Evolutionary conservation across 2,797 vertebrate genomes (phyloP).

Genomic region (Pteronotus mesoamericanus): DNA sequence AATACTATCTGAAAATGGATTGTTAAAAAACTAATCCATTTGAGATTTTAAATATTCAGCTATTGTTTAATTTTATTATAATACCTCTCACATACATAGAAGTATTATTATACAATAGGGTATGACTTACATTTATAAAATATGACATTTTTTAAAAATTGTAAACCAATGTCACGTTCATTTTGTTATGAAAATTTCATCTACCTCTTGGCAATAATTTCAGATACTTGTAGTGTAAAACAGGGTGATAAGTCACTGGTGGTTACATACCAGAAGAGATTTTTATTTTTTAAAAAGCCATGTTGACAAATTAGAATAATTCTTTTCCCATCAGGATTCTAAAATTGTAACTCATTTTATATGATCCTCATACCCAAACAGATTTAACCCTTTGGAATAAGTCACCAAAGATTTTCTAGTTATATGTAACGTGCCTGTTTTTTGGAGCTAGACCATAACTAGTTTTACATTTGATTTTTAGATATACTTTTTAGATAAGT

Average conservation of each 20-base stretch:
- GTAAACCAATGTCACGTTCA: not conserved
- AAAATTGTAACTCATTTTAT: not conserved
- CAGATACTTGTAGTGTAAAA: not conserved
- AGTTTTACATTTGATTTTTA: slow-evolving; percentile 12
- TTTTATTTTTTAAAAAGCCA: not conserved
- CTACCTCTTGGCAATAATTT: not conserved
- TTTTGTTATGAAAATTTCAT: slow-evolving; percentile 19
- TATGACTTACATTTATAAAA: not conserved
- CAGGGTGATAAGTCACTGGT: not conserved
- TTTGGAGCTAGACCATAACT: not conserved
- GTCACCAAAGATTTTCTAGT: slow-evolving; percentile 7
- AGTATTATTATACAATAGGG: not conserved
- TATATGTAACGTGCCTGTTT: not conserved
- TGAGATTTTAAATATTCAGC: not conserved
- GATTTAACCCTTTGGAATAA: slow-evolving; percentile 11
- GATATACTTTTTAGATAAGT: not conserved
- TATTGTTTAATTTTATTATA: slow-evolving; percentile 23
- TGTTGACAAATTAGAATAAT: slow-evolving; percentile 5
- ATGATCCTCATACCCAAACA: not conserved
- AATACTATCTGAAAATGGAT: not conserved
- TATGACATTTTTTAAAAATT: not conserved
- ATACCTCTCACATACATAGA: not conserved
- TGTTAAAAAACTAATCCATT: not conserved
- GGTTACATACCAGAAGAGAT: not conserved
- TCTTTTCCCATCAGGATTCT: not conserved